A percentile compares a stretch with the other conserved stretches of the same genome.
Conservation (phyloP, 1,140 invertebrate genomes). For the Colletes latitarsis region DNA sequence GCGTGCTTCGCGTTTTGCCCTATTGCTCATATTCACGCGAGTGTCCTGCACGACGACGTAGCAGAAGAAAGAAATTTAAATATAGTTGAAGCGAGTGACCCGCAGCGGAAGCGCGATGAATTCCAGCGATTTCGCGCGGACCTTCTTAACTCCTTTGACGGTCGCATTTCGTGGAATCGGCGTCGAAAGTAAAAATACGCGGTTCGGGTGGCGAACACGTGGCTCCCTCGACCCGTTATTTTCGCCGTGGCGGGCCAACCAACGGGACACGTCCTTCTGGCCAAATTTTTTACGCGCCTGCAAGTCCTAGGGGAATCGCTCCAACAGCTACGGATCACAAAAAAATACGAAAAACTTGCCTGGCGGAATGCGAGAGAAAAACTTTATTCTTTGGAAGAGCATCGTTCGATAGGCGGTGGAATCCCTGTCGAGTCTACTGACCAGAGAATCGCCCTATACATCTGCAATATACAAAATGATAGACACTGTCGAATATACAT, state of each 20-base stretch:
- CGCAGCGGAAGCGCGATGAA: conserved; percentile 67
- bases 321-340: too few relatives aligned
- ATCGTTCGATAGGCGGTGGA: too few relatives aligned
- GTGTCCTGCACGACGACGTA: too few relatives aligned
- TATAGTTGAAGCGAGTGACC: conserved; percentile 60
- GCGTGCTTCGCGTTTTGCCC: too few relatives aligned
- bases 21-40: too few relatives aligned
- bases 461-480: too few relatives aligned
- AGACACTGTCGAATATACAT: too few relatives aligned
- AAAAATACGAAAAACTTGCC: neutral
- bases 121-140: conserved; percentile 67
- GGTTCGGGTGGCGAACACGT: conserved; percentile 57
- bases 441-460: too few relatives aligned
- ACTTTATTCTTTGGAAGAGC: too few relatives aligned
- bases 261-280: neutral
- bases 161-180: conserved; percentile 73
- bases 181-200: conserved; percentile 74
- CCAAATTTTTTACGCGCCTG: conserved; percentile 38
- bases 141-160: conserved; percentile 72
- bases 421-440: too few relatives aligned
- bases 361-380: too few relatives aligned
- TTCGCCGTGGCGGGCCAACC: conserved; percentile 33
- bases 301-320: neutral
- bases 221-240: conserved; percentile 61
- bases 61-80: conserved; percentile 68